phyloP scores from a whole-genome alignment of 2,113 vertebrate species.

The Myxocyprinus asiaticus region DNA sequence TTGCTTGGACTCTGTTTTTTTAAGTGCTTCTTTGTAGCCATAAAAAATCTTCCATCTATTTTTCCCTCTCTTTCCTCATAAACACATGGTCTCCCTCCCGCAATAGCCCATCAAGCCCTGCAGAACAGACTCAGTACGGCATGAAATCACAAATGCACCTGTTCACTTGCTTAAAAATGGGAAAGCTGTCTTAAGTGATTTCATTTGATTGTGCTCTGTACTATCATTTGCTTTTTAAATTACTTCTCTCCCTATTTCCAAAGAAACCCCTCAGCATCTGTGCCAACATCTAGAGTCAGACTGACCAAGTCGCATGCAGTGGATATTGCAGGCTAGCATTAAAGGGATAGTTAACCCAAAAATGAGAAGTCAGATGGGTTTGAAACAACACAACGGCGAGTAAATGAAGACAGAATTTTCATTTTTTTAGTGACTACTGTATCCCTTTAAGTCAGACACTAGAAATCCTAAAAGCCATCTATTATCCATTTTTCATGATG shows the following conservation, averaged over 20 bases:
- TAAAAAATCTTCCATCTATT: conserved; percentile 40
- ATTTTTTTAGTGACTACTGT: too few relatives aligned
- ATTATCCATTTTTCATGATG: conserved; percentile 20
- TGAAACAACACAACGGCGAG: too few relatives aligned
- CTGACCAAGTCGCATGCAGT: not conserved
- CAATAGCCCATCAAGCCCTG: conserved; percentile 73
- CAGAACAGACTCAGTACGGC: conserved; percentile 76
- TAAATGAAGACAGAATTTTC: too few relatives aligned
- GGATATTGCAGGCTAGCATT: not conserved
- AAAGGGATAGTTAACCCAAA: too few relatives aligned
- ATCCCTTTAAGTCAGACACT: not conserved
- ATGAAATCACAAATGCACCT: conserved; percentile 80
- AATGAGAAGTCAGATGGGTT: too few relatives aligned
- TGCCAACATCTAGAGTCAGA: not conserved
- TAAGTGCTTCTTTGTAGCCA: conserved; percentile 5
- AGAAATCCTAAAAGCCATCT: conserved; percentile 1
- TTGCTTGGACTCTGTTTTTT: conserved; percentile 35
- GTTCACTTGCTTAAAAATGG: conserved; percentile 76
- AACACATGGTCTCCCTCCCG: conserved; percentile 70
- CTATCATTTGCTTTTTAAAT: conserved; percentile 55
- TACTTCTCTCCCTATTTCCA: not conserved
- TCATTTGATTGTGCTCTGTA: conserved; percentile 73
- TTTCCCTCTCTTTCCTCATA: conserved; percentile 41
- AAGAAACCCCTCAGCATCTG: conserved; percentile 1
- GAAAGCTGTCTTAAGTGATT: conserved; percentile 72